Evolutionary conservation across 2,113 vertebrate species (phyloP).

Genomic region (Serilophus lunatus): DNA sequence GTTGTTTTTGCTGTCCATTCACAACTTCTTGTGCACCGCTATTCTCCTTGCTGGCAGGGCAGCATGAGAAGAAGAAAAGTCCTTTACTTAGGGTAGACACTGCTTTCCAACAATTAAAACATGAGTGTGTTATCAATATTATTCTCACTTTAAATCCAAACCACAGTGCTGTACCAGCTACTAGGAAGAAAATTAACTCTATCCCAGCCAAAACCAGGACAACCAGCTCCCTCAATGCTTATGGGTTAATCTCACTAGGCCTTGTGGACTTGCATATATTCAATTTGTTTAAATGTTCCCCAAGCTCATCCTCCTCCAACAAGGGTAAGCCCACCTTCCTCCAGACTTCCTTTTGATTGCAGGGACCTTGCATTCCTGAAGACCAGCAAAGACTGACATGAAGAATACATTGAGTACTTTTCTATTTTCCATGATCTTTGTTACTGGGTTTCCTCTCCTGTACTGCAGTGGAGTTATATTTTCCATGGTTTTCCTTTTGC

Average conservation of each 20-base stretch:
- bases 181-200: background rate
- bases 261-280: background rate
- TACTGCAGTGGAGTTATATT: background rate
- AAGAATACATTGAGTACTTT: background rate
- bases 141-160: background rate
- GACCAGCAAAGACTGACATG: background rate
- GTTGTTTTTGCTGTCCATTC: background rate
- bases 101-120: background rate
- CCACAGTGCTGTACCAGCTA: background rate
- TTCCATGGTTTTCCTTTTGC: background rate
- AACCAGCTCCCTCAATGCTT: background rate
- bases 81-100: background rate
- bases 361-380: background rate
- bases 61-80: background rate
- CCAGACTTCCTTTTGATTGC: background rate
- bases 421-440: background rate
- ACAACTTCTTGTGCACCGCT: fast-evolving
- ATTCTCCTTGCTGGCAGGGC: fast-evolving
- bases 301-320: background rate
- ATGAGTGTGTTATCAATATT: background rate
- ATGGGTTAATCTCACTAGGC: background rate
- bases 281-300: background rate
- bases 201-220: background rate
- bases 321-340: background rate
- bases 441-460: background rate